These are phyloP conservation scores for Tachyglossus aculeatus DNA, from an alignment of 2,797 vertebrate species.

Conservation along the genomic window DNA sequence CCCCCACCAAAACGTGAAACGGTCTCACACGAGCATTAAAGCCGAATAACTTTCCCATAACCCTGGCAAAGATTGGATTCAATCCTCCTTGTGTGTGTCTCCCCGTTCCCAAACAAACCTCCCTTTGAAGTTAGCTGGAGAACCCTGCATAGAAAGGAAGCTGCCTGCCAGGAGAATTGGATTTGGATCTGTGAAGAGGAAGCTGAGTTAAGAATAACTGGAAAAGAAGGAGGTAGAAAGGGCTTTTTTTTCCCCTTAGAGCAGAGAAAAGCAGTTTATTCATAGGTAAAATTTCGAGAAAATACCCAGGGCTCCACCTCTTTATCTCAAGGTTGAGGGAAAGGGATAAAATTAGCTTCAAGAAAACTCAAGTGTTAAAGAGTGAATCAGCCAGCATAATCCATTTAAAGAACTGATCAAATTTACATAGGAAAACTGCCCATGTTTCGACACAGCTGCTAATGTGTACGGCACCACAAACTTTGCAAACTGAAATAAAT, in stretches of 20 bases:
- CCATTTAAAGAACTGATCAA: neutral
- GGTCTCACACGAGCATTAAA: too few relatives aligned
- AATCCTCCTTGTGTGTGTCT: too few relatives aligned
- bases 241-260: neutral
- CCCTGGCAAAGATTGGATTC: too few relatives aligned
- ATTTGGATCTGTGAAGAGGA: neutral
- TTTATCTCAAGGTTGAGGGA: neutral
- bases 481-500: constrained; percentile 15
- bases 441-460: constrained; percentile 20
- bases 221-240: neutral
- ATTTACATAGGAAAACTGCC: neutral
- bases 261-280: neutral
- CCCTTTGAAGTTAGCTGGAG: neutral
- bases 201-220: neutral
- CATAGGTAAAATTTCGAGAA: neutral
- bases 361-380: neutral
- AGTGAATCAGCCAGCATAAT: neutral
- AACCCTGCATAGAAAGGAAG: neutral
- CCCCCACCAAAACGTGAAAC: too few relatives aligned
- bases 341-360: neutral
- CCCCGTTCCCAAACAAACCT: neutral
- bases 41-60: too few relatives aligned
- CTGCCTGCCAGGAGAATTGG: neutral
- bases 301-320: neutral
- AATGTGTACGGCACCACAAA: constrained; percentile 8